Evolutionary conservation across 2,113 vertebrate genomes (phyloP).

Genomic region (Panurus biarmicus): DNA sequence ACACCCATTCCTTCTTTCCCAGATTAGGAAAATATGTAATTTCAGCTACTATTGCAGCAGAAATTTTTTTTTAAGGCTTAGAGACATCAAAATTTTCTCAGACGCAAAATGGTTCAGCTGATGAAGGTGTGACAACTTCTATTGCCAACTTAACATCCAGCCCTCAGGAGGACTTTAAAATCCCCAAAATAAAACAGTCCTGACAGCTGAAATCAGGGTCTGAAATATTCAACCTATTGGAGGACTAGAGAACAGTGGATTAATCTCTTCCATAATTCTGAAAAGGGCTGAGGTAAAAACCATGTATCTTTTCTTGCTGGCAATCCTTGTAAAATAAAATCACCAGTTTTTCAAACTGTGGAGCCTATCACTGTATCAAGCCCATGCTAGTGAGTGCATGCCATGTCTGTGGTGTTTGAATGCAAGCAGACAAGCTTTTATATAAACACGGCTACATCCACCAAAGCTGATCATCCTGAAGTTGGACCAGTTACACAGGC

Average conservation of each 20-base stretch:
- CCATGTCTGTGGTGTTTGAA: background rate
- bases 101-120: background rate
- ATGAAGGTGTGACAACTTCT: background rate
- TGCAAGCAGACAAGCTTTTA: background rate
- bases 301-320: background rate
- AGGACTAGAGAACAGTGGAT: background rate
- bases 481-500: background rate
- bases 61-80: background rate
- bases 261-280: background rate
- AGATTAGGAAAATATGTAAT: background rate
- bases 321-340: background rate
- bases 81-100: background rate
- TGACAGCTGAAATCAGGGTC: background rate
- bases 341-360: background rate
- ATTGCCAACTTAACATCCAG: background rate
- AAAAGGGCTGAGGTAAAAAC: background rate
- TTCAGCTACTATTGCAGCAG: background rate
- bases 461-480: background rate
- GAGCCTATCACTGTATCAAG: background rate
- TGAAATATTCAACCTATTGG: background rate
- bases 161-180: background rate
- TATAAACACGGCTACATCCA: background rate
- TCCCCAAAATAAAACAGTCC: background rate
- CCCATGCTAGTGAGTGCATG: background rate
- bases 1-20: background rate